Percentiles rank a stretch among this genome's conserved stretches.
phyloP scores from a whole-genome alignment of 2,888 invertebrate genomes.

The Latrodectus elegans region DNA sequence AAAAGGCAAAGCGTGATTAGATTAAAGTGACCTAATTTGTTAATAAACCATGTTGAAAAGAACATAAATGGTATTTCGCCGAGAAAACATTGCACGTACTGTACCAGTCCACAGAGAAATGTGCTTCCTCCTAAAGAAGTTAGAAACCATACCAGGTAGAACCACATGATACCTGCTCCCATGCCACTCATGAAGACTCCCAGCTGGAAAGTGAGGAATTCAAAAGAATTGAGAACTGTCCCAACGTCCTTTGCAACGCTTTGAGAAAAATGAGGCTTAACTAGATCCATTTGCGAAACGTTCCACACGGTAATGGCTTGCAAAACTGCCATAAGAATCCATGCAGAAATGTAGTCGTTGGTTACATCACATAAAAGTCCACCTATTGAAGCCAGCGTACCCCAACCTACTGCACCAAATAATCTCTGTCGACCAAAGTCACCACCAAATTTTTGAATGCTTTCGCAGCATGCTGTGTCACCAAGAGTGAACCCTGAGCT shows the following conservation, averaged over 20 bases:
- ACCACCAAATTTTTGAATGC: slow-evolving; percentile 10
- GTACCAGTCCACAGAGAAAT: slow-evolving; percentile 28
- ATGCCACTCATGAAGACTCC: slow-evolving; percentile 38
- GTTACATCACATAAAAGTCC: slow-evolving; percentile 23
- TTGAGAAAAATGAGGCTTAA: slow-evolving; percentile 13
- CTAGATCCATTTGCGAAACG: slow-evolving; percentile 2
- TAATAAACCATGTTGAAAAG: slow-evolving; percentile 78
- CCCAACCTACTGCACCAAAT: slow-evolving; percentile 69
- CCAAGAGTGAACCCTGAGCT: slow-evolving; percentile 61
- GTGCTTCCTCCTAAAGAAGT: slow-evolving; percentile 20
- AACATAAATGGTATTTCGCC: slow-evolving; percentile 93
- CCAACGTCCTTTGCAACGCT: slow-evolving; percentile 9
- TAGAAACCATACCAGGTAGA: slow-evolving; percentile 32
- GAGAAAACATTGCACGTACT: slow-evolving; percentile 83
- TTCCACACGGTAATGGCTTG: slow-evolving; percentile 8
- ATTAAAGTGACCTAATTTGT: slow-evolving; percentile 70
- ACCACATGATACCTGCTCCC: slow-evolving; percentile 40
- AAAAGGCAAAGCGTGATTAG: slow-evolving; percentile 73
- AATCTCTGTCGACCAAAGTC: slow-evolving; percentile 67
- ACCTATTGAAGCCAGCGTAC: slow-evolving; percentile 31
- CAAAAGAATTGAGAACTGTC: neutral
- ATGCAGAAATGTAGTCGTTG: slow-evolving; percentile 2
- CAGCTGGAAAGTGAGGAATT: slow-evolving; percentile 16
- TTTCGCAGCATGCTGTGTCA: slow-evolving; percentile 68
- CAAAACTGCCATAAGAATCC: neutral